Percentiles rank a stretch among this genome's conserved stretches.
Conservation (phyloP, 2,888 invertebrate species). For the Crocallis elinguaria region DNA sequence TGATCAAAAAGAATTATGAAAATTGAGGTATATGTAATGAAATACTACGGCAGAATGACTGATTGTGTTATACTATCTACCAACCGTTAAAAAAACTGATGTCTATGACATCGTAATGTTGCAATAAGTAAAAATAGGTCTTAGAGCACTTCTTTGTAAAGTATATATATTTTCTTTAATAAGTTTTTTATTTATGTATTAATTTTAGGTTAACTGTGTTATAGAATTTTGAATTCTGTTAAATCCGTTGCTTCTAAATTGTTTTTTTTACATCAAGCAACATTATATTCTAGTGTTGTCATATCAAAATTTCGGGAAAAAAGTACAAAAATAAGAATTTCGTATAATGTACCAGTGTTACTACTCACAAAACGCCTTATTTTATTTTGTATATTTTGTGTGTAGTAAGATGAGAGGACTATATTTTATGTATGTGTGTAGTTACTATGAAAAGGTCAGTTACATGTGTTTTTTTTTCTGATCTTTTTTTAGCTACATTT, state of each 20-base stretch:
- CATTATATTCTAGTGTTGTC: conserved; percentile 34
- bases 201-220: conserved; percentile 47
- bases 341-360: conserved; percentile 20
- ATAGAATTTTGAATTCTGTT: conserved; percentile 48
- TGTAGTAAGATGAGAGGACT: conserved; percentile 3
- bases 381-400: conserved; percentile 17
- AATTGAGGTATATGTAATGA: background rate
- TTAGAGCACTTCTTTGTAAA: conserved; percentile 59
- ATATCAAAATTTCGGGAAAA: conserved; percentile 38
- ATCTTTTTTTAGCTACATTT: conserved; percentile 35
- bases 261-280: conserved; percentile 30
- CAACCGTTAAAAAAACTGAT: conserved; percentile 45
- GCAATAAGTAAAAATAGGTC: conserved; percentile 69
- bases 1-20: conserved; percentile 5
- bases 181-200: conserved; percentile 56
- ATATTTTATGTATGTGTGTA: conserved; percentile 19
- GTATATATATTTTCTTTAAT: conserved; percentile 53
- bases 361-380: conserved; percentile 30
- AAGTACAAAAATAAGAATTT: conserved; percentile 42
- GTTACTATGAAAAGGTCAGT: conserved; percentile 33
- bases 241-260: conserved; percentile 34
- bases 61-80: conserved; percentile 45
- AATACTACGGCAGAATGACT: conserved; percentile 44
- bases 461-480: conserved; percentile 37
- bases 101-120: conserved; percentile 65